Evolutionary conservation across 2,797 vertebrate species (phyloP), one percentile per base, ranked within the genome.

Genomic region (Ataeniobius toweri): DNA sequence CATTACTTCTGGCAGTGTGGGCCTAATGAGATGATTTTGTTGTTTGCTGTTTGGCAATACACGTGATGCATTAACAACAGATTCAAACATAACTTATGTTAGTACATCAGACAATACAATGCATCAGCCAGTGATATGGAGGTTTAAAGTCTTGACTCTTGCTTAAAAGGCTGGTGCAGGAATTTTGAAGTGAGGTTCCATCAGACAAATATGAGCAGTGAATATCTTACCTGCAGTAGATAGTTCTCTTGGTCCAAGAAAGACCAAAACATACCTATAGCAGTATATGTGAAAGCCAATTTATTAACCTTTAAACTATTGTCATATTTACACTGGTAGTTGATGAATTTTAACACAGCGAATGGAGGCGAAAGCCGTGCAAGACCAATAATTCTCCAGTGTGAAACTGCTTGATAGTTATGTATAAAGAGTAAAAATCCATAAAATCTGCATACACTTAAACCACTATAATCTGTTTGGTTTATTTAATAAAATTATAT

Each of bases 81-180:
- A 87, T 88, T 88, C 90, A 93, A 87, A 94, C 88, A 91, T 85
- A 87, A 88, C 82, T 92, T 85, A 91, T 93, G 90, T 94, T 94
- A 84, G 89, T 95, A 91, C 85, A 89, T 90, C 86, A 91, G 90
- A 90, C 90, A 91, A 89, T 87, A 83, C 89, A 92, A 90, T 83
- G 88, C 88, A 91, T 91, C 87, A 92, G 92, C 86, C 88, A 89
- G 79, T 92, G 86, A 91, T 84, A 83, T 78, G 85, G 58, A 79
- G 77, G 81, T 89, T 86, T 88, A 81, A 82, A 65, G 73, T 81
- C 31, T 69, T 87, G 65, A 75, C 67, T 63, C 55, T 46, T 59
- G 12, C 46, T 69, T 46, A n/a, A 44, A 69, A 10, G 39, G 24
- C 67, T 70, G 44, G 24, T 70, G 7, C 44, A 70, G n/a, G n/a